These are phyloP conservation scores for Porites cylindrica DNA, from an alignment of 92 coral and sea anemone species.

Conservation along the genomic window DNA sequence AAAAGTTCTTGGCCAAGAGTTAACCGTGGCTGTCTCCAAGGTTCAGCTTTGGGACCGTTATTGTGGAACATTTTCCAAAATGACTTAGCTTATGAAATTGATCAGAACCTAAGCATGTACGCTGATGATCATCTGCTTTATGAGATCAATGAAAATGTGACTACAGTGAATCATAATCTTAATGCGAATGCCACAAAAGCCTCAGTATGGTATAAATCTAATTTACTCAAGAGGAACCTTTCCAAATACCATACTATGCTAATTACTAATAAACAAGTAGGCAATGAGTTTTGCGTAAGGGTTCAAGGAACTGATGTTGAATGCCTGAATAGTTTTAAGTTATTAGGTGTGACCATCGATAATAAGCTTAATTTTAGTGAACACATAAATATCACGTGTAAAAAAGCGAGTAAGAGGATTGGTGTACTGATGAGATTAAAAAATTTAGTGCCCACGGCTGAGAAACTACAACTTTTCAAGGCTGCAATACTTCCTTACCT, in stretches of 20 bases:
- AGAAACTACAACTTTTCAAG: too few species aligned
- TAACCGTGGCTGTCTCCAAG: constrained; percentile 26
- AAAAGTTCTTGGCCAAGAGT: constrained; percentile 32
- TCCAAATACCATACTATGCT: constrained; percentile 33
- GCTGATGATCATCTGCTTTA: constrained; percentile 6
- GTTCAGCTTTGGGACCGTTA: constrained; percentile 16
- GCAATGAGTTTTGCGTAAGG: background rate
- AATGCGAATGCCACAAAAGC: constrained; percentile 12
- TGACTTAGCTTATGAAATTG: background rate
- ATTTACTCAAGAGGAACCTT: constrained; percentile 19
- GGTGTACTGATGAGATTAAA: too few species aligned
- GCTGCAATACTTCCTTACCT: too few species aligned
- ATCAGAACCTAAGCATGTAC: constrained; percentile 7
- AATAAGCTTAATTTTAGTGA: too few species aligned
- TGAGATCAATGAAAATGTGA: background rate
- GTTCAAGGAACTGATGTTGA: too few species aligned
- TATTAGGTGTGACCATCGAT: too few species aligned
- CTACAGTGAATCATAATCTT: background rate
- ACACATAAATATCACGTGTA: too few species aligned
- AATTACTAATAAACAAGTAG: background rate
- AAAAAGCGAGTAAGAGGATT: too few species aligned
- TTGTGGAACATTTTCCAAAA: constrained; percentile 32
- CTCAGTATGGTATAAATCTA: constrained; percentile 24
- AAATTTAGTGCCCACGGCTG: too few species aligned
- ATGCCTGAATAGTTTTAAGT: too few species aligned